These are phyloP conservation scores for Patagioenas fasciata DNA, from an alignment of 2,113 vertebrate species.

Conservation along the genomic window DNA sequence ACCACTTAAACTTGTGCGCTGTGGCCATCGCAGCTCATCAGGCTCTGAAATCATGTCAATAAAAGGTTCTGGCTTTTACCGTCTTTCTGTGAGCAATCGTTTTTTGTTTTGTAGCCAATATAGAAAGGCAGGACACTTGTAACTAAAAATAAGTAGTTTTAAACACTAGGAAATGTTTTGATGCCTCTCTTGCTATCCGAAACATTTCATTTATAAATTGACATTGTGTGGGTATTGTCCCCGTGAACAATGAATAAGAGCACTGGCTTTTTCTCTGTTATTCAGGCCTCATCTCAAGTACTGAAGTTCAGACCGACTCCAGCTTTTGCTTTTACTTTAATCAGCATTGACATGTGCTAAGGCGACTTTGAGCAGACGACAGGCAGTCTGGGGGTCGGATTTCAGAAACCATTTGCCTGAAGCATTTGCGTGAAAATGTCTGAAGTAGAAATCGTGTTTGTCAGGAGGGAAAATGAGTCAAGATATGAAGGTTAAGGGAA, in stretches of 20 bases:
- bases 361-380: not conserved
- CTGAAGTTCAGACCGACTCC: not conserved
- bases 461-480: not conserved
- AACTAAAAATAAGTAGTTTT: not conserved
- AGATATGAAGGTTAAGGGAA: not conserved
- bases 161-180: not conserved
- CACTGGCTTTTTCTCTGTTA: not conserved
- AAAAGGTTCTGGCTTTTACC: not conserved
- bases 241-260: not conserved
- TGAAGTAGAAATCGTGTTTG: not conserved
- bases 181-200: not conserved
- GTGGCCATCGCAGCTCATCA: not conserved
- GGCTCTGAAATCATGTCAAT: not conserved
- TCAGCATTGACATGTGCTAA: not conserved
- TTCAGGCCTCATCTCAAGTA: not conserved
- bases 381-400: not conserved
- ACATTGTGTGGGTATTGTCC: not conserved
- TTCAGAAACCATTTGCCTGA: not conserved
- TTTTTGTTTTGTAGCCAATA: not conserved
- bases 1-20: accelerated
- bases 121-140: not conserved
- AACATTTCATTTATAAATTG: not conserved
- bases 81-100: not conserved
- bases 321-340: not conserved
- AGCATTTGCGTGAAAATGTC: not conserved